phyloP scores from a whole-genome alignment of 2,797 vertebrate genomes.

The Rhinogobio ventralis region DNA sequence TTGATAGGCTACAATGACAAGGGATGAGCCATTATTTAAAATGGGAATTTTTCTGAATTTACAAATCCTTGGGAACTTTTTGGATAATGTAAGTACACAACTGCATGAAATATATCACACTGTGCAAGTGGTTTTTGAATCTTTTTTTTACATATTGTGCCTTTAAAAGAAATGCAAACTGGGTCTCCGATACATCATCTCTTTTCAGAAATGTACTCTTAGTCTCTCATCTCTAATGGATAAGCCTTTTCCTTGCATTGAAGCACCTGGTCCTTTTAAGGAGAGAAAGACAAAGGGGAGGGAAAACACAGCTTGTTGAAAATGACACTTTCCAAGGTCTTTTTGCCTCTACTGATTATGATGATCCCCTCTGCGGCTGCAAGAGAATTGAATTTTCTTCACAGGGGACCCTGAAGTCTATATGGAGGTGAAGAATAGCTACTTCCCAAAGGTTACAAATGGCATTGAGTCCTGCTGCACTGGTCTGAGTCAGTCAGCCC shows the following conservation, averaged over 20 bases:
- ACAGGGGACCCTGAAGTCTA: constrained; percentile 45
- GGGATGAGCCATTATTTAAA: too few relatives aligned
- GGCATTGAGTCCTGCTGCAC: constrained; percentile 62
- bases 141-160: too few relatives aligned
- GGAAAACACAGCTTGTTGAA: constrained; percentile 47
- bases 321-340: constrained; percentile 60
- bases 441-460: constrained; percentile 58
- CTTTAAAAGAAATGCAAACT: constrained; percentile 58
- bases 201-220: constrained; percentile 49
- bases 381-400: constrained; percentile 61
- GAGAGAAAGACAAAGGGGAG: constrained; percentile 41
- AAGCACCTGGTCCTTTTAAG: constrained; percentile 54
- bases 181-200: constrained; percentile 52
- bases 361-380: constrained; percentile 56
- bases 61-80: too few relatives aligned
- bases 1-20: too few relatives aligned
- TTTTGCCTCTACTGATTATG: constrained; percentile 64
- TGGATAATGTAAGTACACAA: too few relatives aligned
- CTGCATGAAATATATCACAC: too few relatives aligned
- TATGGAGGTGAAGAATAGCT: constrained; percentile 39
- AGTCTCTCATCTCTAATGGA: constrained; percentile 52
- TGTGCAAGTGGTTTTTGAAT: too few relatives aligned
- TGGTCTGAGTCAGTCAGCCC: constrained; percentile 70
- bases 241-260: constrained; percentile 50
- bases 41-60: too few relatives aligned